These are phyloP conservation scores for Xenops minutus DNA, from an alignment of 2,797 vertebrate genomes.

Conservation along the genomic window DNA sequence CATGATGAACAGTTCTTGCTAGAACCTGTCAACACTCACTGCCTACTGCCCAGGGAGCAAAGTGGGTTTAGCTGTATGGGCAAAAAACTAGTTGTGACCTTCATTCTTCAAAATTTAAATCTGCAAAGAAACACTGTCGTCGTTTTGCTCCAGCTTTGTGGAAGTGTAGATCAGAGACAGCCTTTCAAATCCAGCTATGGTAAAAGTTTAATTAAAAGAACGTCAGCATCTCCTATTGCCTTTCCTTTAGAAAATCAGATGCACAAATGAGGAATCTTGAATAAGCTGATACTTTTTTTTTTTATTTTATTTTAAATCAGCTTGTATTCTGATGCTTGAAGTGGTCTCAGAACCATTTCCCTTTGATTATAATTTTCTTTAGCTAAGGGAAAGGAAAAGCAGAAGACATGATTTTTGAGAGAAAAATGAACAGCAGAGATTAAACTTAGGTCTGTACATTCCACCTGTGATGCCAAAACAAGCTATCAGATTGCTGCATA, in stretches of 20 bases:
- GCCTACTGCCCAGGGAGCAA: not conserved
- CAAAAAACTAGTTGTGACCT: not conserved
- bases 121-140: not conserved
- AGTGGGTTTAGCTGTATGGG: not conserved
- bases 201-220: not conserved
- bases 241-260: not conserved
- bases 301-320: not conserved
- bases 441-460: not conserved
- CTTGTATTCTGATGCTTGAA: not conserved
- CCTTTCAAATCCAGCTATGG: not conserved
- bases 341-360: not conserved
- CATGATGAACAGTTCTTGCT: not conserved
- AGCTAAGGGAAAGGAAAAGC: not conserved
- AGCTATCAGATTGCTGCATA: constrained; percentile 14
- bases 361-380: not conserved
- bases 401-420: not conserved
- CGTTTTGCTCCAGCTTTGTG: not conserved
- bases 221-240: not conserved
- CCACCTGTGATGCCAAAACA: constrained; percentile 20
- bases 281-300: not conserved
- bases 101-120: not conserved
- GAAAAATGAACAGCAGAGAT: not conserved
- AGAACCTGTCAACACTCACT: not conserved
- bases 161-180: not conserved
- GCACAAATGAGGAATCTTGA: not conserved